Conservation (phyloP, 2,113 vertebrate genomes). For the Genyomyrus donnyi region DNA sequence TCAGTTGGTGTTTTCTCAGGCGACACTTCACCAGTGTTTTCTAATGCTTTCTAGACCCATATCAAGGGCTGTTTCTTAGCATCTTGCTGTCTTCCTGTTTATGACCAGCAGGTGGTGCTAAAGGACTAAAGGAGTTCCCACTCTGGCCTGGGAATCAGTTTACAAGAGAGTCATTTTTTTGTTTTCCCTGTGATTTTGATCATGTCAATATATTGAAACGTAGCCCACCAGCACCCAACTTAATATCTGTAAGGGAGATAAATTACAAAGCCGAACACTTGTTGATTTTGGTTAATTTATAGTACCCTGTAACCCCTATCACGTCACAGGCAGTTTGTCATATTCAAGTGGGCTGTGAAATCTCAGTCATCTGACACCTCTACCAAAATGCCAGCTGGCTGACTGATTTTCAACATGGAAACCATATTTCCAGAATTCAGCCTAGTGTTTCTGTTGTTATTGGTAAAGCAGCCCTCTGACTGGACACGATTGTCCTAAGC, state of each 20-base stretch:
- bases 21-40: not conserved
- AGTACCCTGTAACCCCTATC: not conserved
- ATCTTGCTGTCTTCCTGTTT: not conserved
- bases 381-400: not conserved
- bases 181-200: not conserved
- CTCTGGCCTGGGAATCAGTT: not conserved
- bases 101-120: not conserved
- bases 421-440: not conserved
- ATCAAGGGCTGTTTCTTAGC: not conserved
- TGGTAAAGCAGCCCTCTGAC: not conserved
- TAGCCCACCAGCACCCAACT: not conserved
- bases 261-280: not conserved
- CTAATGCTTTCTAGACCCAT: not conserved
- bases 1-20: not conserved
- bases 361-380: not conserved
- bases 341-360: not conserved
- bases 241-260: not conserved
- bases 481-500: not conserved
- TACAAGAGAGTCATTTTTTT: not conserved
- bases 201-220: not conserved
- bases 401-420: not conserved
- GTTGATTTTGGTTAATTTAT: not conserved
- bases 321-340: not conserved
- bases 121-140: not conserved
- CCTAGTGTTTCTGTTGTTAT: not conserved